These are phyloP conservation scores for Oceanites oceanicus DNA, from an alignment of 2,113 vertebrate genomes.

Conservation along the genomic window DNA sequence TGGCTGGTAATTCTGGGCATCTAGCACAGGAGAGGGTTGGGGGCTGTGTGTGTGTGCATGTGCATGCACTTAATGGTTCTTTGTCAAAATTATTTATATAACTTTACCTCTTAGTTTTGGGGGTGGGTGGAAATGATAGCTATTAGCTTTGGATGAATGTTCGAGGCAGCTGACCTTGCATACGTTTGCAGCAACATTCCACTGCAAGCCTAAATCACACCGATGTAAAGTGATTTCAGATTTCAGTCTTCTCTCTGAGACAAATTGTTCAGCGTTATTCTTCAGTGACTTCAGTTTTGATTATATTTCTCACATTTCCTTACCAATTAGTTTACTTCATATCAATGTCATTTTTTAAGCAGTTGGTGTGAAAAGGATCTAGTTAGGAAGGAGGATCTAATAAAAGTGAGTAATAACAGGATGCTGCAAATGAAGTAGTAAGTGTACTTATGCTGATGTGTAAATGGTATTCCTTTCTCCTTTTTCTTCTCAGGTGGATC, in stretches of 20 bases:
- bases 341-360: background rate
- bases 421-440: background rate
- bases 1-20: conserved; percentile 5
- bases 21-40: background rate
- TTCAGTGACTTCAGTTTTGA: background rate
- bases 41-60: background rate
- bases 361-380: background rate
- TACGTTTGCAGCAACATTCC: background rate
- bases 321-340: conserved; percentile 21
- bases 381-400: background rate
- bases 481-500: conserved; percentile 81
- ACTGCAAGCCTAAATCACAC: background rate
- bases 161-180: background rate
- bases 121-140: background rate
- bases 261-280: background rate
- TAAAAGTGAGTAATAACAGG: background rate
- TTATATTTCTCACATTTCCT: conserved; percentile 8
- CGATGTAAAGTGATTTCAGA: background rate
- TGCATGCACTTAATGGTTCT: background rate
- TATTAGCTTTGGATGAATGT: background rate
- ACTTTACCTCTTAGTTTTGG: background rate
- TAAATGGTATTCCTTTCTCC: background rate
- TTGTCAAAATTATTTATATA: conserved; percentile 12
- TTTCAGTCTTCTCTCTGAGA: background rate
- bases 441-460: background rate